phyloP scores from a whole-genome alignment of 2,888 invertebrate species.

The Agrotis puta region DNA sequence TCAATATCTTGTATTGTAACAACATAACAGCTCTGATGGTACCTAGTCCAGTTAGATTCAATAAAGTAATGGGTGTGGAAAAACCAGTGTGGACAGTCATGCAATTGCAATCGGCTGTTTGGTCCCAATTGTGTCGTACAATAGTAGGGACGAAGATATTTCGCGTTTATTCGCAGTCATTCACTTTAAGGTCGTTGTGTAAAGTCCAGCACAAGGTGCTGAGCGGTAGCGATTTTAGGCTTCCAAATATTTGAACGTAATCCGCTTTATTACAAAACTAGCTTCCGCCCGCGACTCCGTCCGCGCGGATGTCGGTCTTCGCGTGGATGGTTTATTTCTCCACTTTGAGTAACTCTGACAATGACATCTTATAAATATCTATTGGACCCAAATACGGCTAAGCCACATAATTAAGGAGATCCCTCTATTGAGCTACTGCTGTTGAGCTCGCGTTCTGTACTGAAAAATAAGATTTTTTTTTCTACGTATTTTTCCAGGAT shows the following conservation, averaged over 20 bases:
- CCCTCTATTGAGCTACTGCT: too few species aligned
- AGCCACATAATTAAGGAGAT: too few species aligned
- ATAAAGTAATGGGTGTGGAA: constrained; percentile 28
- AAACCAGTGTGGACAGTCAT: background rate
- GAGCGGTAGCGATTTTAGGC: constrained; percentile 1
- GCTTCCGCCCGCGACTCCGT: too few species aligned
- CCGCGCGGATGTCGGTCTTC: too few species aligned
- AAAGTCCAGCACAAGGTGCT: background rate
- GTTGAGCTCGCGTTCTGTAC: too few species aligned
- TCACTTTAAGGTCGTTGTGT: constrained; percentile 22
- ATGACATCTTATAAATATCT: too few species aligned
- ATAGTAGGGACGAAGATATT: constrained; percentile 5
- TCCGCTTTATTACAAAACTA: too few species aligned
- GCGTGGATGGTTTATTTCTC: too few species aligned
- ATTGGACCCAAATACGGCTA: too few species aligned
- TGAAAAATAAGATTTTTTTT: too few species aligned
- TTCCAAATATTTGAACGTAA: background rate
- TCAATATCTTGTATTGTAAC: background rate
- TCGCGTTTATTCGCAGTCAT: constrained; percentile 23
- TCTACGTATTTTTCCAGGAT: too few species aligned
- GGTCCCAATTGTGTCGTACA: constrained; percentile 27
- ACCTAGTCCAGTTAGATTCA: constrained; percentile 9
- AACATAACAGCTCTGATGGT: background rate
- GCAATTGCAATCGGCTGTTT: background rate
- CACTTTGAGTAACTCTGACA: too few species aligned